Percentiles rank a stretch among this genome's conserved stretches.
phyloP scores from a whole-genome alignment of 1,140 invertebrate genomes.

The Daktulosphaira vitifoliae region DNA sequence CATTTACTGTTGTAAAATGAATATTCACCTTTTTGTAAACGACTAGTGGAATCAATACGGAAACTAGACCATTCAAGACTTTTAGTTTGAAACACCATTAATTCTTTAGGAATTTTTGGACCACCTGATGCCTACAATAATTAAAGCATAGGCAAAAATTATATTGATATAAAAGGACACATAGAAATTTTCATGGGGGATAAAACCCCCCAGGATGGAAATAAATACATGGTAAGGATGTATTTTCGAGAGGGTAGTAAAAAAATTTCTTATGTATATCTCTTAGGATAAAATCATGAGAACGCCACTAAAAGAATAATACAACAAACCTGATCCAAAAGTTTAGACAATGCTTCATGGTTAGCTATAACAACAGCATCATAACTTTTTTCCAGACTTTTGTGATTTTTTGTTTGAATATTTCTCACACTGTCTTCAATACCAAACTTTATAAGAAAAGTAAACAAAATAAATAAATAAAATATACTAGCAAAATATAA shows the following conservation, averaged over 20 bases:
- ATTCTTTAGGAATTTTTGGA: constrained; percentile 9
- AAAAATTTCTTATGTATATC: no score
- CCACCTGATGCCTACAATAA: constrained; percentile 45
- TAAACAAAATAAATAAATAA: constrained; percentile 35
- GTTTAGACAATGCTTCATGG: constrained; percentile 73
- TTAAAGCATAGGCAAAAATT: no score
- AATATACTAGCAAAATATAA: background rate
- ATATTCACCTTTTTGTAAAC: constrained; percentile 54
- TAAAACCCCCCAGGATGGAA: no score
- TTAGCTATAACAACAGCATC: constrained; percentile 79
- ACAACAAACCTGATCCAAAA: constrained; percentile 77
- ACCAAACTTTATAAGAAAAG: constrained; percentile 47
- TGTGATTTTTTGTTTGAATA: constrained; percentile 69
- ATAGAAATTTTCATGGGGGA: no score
- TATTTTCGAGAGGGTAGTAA: no score
- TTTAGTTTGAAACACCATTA: background rate
- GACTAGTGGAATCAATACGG: background rate
- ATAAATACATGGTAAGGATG: no score
- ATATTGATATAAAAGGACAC: no score
- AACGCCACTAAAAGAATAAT: no score
- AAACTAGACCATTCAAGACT: constrained; percentile 12
- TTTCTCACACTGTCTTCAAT: constrained; percentile 44
- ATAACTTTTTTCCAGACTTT: constrained; percentile 77
- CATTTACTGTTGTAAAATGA: constrained; percentile 63
- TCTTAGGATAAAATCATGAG: no score